phyloP scores from a whole-genome alignment of 35 echinoderm and acorn worm genomes.

The Chiridota heheva region DNA sequence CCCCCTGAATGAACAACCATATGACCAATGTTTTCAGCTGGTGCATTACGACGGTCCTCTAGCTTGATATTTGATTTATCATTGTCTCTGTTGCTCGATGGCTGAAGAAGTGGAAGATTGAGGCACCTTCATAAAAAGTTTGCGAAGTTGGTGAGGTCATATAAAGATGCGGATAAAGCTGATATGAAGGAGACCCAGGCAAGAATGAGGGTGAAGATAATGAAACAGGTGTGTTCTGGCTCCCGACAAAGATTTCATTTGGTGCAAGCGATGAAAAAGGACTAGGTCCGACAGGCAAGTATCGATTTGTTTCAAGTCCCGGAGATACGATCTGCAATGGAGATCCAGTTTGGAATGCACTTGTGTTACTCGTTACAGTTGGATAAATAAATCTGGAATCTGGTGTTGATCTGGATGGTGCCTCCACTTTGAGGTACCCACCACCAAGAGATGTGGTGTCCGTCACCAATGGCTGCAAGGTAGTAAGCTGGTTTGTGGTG shows the following conservation, averaged over 20 bases:
- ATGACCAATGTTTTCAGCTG: slow-evolving; percentile 58
- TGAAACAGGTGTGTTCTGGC: slow-evolving; percentile 72
- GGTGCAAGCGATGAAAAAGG: slow-evolving; percentile 76
- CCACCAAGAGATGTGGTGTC: slow-evolving; percentile 40
- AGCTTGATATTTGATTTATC: slow-evolving; percentile 28
- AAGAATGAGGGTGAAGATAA: slow-evolving; percentile 92
- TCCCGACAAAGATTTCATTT: slow-evolving; percentile 67
- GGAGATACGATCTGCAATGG: slow-evolving; percentile 74
- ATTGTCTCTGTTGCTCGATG: slow-evolving; percentile 44
- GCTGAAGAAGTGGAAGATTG: slow-evolving; percentile 69
- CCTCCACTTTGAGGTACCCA: neutral
- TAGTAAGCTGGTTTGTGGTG: slow-evolving; percentile 35
- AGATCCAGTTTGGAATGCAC: slow-evolving; percentile 55
- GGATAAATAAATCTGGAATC: slow-evolving; percentile 77
- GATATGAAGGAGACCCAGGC: slow-evolving; percentile 88
- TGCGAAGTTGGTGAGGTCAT: slow-evolving; percentile 81
- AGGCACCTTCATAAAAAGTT: slow-evolving; percentile 55
- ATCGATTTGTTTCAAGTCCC: slow-evolving; percentile 63
- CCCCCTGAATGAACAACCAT: slow-evolving; percentile 44
- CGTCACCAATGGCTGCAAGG: slow-evolving; percentile 48
- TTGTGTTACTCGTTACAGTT: slow-evolving; percentile 12
- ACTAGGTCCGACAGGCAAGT: slow-evolving; percentile 61
- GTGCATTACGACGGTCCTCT: slow-evolving; percentile 46
- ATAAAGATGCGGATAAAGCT: slow-evolving; percentile 91
- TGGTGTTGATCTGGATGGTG: slow-evolving; percentile 1